Percentiles rank a stretch among this genome's conserved stretches.
These are phyloP conservation scores for Sebastes minor DNA, from an alignment of 2,797 vertebrate genomes.

Conservation along the genomic window DNA sequence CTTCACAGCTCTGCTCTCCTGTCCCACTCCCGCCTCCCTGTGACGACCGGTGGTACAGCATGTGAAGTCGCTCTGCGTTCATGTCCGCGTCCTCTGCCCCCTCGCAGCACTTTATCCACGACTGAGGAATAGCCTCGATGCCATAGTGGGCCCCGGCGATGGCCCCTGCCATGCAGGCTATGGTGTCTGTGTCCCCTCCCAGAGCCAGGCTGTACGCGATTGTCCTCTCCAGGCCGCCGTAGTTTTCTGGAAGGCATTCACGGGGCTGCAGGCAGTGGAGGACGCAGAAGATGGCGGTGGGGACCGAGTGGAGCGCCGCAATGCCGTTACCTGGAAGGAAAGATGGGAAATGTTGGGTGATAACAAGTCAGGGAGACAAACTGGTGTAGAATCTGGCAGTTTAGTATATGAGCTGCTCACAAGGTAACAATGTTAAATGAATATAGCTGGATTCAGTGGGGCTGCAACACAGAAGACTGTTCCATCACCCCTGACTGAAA, in stretches of 20 bases:
- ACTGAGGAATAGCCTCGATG: slow-evolving; percentile 85
- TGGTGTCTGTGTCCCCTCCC: slow-evolving; percentile 98
- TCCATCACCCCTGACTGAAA: background rate
- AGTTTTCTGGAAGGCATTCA: slow-evolving; percentile 88
- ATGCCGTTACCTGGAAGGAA: slow-evolving; percentile 90
- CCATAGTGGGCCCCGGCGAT: slow-evolving; percentile 97
- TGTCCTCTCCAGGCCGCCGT: slow-evolving; percentile 91
- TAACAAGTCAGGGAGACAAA: background rate
- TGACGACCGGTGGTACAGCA: slow-evolving; percentile 83
- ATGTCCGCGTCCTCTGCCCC: slow-evolving; percentile 88
- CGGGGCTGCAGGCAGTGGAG: slow-evolving; percentile 91
- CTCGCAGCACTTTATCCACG: slow-evolving; percentile 93
- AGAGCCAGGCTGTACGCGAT: slow-evolving; percentile 94
- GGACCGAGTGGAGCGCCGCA: slow-evolving; percentile 94
- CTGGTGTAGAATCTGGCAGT: background rate
- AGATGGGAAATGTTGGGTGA: background rate
- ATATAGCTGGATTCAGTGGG: background rate
- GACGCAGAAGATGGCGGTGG: slow-evolving; percentile 97
- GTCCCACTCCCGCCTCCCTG: slow-evolving; percentile 50
- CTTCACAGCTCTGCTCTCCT: slow-evolving; percentile 28
- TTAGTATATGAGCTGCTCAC: background rate
- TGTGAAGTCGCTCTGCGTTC: slow-evolving; percentile 86
- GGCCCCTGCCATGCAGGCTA: slow-evolving; percentile 98
- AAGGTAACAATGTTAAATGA: background rate
- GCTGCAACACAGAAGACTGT: background rate